Percentiles rank a stretch among this genome's conserved stretches.
These are phyloP conservation scores for Anser brachyrhynchus DNA, from an alignment of 2,113 vertebrate species.

Conservation along the genomic window DNA sequence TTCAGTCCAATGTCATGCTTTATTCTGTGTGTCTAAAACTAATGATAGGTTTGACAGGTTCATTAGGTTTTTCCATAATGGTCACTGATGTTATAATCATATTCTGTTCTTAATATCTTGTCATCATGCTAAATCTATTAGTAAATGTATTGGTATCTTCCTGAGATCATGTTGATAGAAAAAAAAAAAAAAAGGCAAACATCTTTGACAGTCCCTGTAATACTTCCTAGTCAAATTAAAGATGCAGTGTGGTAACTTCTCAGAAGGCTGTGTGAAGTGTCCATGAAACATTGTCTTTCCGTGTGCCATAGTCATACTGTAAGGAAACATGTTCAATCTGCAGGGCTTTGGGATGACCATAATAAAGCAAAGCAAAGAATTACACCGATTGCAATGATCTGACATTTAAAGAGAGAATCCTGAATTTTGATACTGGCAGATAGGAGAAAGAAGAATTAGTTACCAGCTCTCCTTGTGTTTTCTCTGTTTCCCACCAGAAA, in stretches of 20 bases:
- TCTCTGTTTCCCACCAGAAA: neutral
- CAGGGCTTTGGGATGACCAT: neutral
- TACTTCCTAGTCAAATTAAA: neutral
- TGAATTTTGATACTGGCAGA: neutral
- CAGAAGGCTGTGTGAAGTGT: neutral
- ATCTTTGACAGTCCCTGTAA: neutral
- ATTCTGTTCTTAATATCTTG: conserved; percentile 1
- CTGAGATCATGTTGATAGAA: neutral
- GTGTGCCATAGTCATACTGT: neutral
- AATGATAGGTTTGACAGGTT: conserved; percentile 41
- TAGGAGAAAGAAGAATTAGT: neutral
- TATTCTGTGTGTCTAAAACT: conserved; percentile 23
- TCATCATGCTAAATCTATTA: neutral
- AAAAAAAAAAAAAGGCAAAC: neutral
- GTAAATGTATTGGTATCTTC: neutral
- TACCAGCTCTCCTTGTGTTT: neutral
- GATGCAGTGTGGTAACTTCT: neutral
- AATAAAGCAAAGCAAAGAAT: neutral
- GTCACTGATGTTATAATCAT: neutral
- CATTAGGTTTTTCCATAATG: conserved; percentile 39
- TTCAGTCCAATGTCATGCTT: conserved; percentile 28
- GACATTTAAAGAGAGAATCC: neutral
- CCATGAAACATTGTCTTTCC: neutral
- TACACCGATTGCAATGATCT: neutral
- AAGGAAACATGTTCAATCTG: neutral